Percentiles rank a stretch among this genome's conserved stretches.
phyloP scores from a whole-genome alignment of 2,888 invertebrate species.

The Drosophila hamatofila region DNA sequence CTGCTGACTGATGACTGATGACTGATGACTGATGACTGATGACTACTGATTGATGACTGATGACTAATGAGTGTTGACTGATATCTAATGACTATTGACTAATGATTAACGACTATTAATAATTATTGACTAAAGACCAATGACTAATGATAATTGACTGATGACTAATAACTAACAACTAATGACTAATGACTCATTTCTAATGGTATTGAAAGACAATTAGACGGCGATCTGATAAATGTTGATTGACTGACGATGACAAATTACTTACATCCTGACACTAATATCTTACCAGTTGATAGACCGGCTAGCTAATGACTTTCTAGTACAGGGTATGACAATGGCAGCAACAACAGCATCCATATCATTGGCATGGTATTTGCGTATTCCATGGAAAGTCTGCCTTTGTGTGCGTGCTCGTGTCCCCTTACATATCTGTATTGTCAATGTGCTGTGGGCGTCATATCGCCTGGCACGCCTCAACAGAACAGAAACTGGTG shows the following conservation, averaged over 20 bases:
- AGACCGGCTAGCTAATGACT: background rate
- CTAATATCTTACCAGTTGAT: background rate
- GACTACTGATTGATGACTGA: background rate
- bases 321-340: slow-evolving; percentile 15
- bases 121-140: background rate
- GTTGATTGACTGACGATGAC: background rate
- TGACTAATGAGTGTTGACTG: background rate
- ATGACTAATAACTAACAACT: background rate
- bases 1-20: background rate
- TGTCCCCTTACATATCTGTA: slow-evolving; percentile 15
- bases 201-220: no score
- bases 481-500: slow-evolving; percentile 56
- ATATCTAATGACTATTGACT: background rate
- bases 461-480: slow-evolving; percentile 52
- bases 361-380: slow-evolving; percentile 74
- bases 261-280: background rate
- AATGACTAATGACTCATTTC: no score
- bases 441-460: slow-evolving; percentile 56
- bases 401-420: slow-evolving; percentile 18
- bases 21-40: background rate
- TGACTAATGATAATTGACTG: background rate
- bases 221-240: background rate
- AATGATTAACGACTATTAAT: background rate
- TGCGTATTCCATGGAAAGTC: slow-evolving; percentile 25
- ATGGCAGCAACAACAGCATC: slow-evolving; percentile 13